These are phyloP conservation scores for Megatriorchis doriae DNA, from an alignment of 2,113 vertebrate species.

Conservation along the genomic window DNA sequence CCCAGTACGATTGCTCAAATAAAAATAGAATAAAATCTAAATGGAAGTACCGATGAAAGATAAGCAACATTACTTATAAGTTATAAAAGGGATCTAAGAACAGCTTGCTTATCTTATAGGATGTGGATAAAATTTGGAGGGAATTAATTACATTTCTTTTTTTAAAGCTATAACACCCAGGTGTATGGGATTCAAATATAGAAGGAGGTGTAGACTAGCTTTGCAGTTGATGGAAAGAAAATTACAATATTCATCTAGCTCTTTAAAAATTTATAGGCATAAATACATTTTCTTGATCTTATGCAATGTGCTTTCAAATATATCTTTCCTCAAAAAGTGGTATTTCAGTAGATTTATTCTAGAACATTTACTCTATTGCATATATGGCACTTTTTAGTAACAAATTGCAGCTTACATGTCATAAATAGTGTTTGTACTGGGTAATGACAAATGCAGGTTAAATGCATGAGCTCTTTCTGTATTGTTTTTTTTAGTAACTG, in stretches of 20 bases:
- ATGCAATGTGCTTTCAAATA: not conserved
- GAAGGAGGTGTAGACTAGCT: not conserved
- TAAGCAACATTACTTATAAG: not conserved
- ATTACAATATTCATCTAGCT: not conserved
- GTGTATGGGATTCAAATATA: not conserved
- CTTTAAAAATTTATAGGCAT: not conserved
- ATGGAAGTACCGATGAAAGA: rapidly evolving
- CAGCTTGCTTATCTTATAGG: not conserved
- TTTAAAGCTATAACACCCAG: not conserved
- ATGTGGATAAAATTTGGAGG: not conserved
- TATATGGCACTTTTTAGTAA: not conserved
- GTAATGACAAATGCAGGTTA: not conserved
- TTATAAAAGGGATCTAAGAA: not conserved
- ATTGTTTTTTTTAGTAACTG: not conserved
- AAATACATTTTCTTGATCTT: not conserved
- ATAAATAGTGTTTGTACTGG: not conserved
- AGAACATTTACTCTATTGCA: not conserved
- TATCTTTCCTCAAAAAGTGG: not conserved
- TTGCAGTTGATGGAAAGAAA: not conserved
- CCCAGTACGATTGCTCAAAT: not conserved
- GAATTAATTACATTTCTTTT: not conserved
- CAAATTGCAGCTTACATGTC: not conserved
- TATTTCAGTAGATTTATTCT: not conserved
- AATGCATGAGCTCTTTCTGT: not conserved
- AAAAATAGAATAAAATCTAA: not conserved